Percentiles rank a stretch among this genome's conserved stretches.
Conservation (phyloP, 2,888 invertebrate species). For the Campoplex nolae region DNA sequence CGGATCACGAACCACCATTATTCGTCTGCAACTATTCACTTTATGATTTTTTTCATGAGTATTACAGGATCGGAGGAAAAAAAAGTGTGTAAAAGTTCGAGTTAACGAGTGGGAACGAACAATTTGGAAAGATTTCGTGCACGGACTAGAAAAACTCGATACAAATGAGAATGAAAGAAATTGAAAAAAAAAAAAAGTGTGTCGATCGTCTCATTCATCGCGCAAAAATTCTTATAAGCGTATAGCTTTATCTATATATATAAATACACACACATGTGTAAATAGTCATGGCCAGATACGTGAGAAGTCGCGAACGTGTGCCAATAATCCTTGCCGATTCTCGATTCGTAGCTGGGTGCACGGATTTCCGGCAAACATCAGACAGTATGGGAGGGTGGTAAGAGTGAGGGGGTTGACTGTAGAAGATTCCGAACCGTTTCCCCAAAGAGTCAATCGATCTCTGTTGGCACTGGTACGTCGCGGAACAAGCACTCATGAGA, state of each 20-base stretch:
- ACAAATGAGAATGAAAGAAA: conserved; percentile 5
- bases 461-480: conserved; percentile 66
- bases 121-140: background rate
- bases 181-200: background rate
- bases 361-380: conserved; percentile 56
- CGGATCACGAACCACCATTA: background rate
- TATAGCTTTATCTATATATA: background rate
- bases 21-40: too few relatives aligned
- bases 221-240: conserved; percentile 27
- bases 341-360: conserved; percentile 59
- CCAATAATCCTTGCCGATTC: conserved; percentile 59
- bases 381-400: conserved; percentile 32
- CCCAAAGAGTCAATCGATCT: conserved; percentile 68
- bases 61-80: background rate
- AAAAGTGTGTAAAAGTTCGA: background rate
- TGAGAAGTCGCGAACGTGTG: conserved; percentile 53
- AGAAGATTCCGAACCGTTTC: conserved; percentile 58
- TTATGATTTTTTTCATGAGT: too few relatives aligned
- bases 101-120: conserved; percentile 1
- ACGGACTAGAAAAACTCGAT: conserved; percentile 4
- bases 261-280: conserved; percentile 6
- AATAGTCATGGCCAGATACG: conserved; percentile 19
- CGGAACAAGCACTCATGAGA: conserved; percentile 67
- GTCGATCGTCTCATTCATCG: conserved; percentile 30
- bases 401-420: conserved; percentile 27